Conservation (phyloP, 2,797 vertebrate species). For the Adrianichthys oophorus region DNA sequence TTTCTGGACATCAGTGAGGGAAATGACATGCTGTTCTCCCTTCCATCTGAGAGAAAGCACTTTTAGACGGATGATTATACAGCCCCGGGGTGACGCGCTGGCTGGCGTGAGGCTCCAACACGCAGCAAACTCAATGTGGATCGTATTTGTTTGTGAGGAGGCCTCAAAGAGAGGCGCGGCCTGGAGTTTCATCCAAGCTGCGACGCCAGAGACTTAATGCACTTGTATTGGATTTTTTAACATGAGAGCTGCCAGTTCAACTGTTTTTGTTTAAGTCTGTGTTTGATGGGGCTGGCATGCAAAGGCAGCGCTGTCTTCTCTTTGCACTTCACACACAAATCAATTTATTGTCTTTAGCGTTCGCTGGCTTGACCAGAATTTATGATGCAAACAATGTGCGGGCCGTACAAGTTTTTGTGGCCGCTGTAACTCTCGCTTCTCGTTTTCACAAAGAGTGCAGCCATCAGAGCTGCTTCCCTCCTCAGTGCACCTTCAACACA, state of each 20-base stretch:
- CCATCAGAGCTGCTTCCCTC: constrained; percentile 1
- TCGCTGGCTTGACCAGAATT: constrained; percentile 21
- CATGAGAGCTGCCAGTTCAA: constrained; percentile 61
- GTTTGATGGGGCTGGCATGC: constrained; percentile 64
- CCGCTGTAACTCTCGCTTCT: constrained; percentile 13
- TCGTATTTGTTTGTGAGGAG: constrained; percentile 73
- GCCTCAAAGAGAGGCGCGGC: constrained; percentile 57
- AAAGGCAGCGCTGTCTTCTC: constrained; percentile 50
- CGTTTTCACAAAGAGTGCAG: background rate
- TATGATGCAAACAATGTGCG: constrained; percentile 34
- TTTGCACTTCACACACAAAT: constrained; percentile 58
- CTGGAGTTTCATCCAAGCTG: constrained; percentile 52
- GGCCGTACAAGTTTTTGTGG: too few species aligned
- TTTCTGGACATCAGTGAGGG: constrained; percentile 75
- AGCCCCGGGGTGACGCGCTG: constrained; percentile 57
- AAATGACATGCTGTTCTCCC: constrained; percentile 73
- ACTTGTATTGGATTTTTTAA: constrained; percentile 66
- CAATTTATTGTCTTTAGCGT: constrained; percentile 53
- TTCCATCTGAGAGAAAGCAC: constrained; percentile 64
- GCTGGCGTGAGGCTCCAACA: constrained; percentile 49
- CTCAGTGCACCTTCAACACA: background rate
- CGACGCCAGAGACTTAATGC: constrained; percentile 55
- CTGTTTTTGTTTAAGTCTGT: constrained; percentile 73
- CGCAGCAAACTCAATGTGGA: constrained; percentile 66
- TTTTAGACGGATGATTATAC: constrained; percentile 74